Base-by-base conservation (phyloP, 2,797 vertebrate species). In the Artibeus jamaicensis region DNA sequence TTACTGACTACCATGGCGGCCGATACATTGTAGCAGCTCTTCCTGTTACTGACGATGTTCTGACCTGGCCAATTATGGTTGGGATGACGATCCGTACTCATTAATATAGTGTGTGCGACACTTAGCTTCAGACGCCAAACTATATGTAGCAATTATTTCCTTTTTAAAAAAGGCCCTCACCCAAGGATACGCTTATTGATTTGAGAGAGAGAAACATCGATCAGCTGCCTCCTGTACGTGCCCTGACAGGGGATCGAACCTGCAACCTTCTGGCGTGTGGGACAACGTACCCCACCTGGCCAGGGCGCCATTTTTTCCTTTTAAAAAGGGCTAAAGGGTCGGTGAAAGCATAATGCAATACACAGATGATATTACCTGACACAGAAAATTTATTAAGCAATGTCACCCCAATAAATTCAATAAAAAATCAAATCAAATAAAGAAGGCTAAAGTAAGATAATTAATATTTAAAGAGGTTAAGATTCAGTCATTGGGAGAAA, bases 121-220 rank as follows among this genome's bases (percentile, higher is more conserved):
- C 79, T 89, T 95, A 62, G 46, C 12, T 88, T 92, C 73, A 77
- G 89, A 95, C 9, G 74, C 77, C 59, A 84, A 86, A 29, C 82
- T 34, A 21, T 3, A 78, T 22, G 5, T 6, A 37, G 42, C 46
- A 89, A 68, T 55, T 74, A 65, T 92, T 92, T 67, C 19, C 44
- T 88, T 29, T 94, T 82, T 9, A 2, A n/a, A 65, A 62, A 65
- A 65, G 15, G 15, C 18, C 62, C 32, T 8, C 62, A n/a, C 32
- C 62, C 32, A 65, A 65, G 62, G 62, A n/a, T n/a, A 65, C 6
- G 6, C n/a, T 65, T 65, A 65, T n/a, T 65, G 62, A 65, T 65
- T 65, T 65, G 12, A 65, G 29, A 65, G 5, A 59, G 22, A 59
- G 62, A 65, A n/a, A 65, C 29, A 62, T 32, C 59, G 2, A 32